Conservation (phyloP, 1,140 invertebrate species). For the Goniozus legneri region DNA sequence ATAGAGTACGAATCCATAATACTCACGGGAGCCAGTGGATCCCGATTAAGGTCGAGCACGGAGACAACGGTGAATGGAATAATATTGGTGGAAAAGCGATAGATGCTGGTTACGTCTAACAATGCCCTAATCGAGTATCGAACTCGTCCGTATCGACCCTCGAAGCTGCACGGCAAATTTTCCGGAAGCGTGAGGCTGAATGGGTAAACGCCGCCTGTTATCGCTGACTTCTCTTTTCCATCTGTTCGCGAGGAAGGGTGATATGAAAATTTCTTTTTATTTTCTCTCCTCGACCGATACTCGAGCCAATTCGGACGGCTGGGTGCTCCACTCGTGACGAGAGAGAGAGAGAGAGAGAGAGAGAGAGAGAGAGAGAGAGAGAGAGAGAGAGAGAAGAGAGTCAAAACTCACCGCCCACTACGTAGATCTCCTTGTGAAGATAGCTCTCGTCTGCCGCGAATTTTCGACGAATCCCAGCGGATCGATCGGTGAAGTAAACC, state of each 20-base stretch:
- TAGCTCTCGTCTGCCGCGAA: constrained; percentile 30
- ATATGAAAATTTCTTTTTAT: background rate
- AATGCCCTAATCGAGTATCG: constrained; percentile 35
- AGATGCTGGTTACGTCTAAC: constrained; percentile 23
- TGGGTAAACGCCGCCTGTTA: constrained; percentile 26
- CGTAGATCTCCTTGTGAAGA: constrained; percentile 26
- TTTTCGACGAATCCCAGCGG: constrained; percentile 31
- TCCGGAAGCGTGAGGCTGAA: constrained; percentile 34
- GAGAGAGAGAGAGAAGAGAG: background rate
- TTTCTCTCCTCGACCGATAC: too few relatives aligned
- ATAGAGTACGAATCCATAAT: background rate
- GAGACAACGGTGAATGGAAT: constrained; percentile 35
- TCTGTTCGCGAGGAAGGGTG: constrained; percentile 16
- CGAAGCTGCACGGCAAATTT: constrained; percentile 36
- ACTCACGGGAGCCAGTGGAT: constrained; percentile 33
- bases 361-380: too few relatives aligned
- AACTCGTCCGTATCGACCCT: constrained; percentile 38
- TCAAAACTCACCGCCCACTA: constrained; percentile 26
- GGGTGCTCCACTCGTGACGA: too few relatives aligned
- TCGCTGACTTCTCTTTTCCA: constrained; percentile 14
- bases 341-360: too few relatives aligned
- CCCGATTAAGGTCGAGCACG: constrained; percentile 32
- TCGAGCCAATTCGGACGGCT: too few relatives aligned
- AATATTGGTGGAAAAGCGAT: constrained; percentile 22
- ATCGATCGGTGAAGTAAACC: constrained; percentile 36